These are phyloP conservation scores for Morone saxatilis DNA, from an alignment of 2,113 vertebrate genomes.

Conservation along the genomic window DNA sequence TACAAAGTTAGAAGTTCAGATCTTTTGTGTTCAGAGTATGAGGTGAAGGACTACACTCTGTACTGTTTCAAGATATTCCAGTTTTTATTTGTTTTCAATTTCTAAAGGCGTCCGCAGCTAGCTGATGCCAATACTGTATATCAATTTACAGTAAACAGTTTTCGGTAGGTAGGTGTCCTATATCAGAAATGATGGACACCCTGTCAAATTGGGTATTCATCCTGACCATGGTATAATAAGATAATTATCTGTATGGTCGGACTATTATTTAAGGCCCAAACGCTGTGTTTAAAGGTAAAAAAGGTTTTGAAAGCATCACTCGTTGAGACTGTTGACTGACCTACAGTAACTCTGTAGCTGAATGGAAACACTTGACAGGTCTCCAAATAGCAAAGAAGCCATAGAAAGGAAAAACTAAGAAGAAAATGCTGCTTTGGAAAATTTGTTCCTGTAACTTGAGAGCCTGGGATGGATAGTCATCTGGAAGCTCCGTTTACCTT, in stretches of 20 bases:
- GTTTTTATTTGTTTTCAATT: too few relatives aligned
- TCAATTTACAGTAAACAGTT: too few relatives aligned
- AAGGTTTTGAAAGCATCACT: constrained; percentile 8
- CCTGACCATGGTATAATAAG: too few relatives aligned
- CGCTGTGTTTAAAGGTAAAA: not conserved
- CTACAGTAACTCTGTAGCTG: constrained; percentile 31
- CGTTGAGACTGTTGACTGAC: constrained; percentile 31
- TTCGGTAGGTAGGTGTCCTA: too few relatives aligned
- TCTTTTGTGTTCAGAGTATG: too few relatives aligned
- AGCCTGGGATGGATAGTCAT: constrained; percentile 62
- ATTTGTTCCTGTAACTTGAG: constrained; percentile 74
- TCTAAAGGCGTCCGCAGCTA: too few relatives aligned
- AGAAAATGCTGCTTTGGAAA: constrained; percentile 78
- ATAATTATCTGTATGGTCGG: not conserved
- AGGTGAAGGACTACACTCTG: too few relatives aligned
- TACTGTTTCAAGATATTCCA: too few relatives aligned
- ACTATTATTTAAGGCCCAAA: not conserved
- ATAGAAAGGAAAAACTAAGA: constrained; percentile 62
- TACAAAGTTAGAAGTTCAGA: too few relatives aligned
- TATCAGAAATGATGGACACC: too few relatives aligned
- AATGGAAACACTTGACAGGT: constrained; percentile 58
- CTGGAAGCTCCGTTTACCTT: constrained; percentile 78
- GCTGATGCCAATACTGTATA: too few relatives aligned
- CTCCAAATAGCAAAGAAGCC: constrained; percentile 45
- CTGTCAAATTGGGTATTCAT: too few relatives aligned